Base-by-base conservation (phyloP, 2,888 invertebrate genomes). In the Harpalus rubripes region DNA sequence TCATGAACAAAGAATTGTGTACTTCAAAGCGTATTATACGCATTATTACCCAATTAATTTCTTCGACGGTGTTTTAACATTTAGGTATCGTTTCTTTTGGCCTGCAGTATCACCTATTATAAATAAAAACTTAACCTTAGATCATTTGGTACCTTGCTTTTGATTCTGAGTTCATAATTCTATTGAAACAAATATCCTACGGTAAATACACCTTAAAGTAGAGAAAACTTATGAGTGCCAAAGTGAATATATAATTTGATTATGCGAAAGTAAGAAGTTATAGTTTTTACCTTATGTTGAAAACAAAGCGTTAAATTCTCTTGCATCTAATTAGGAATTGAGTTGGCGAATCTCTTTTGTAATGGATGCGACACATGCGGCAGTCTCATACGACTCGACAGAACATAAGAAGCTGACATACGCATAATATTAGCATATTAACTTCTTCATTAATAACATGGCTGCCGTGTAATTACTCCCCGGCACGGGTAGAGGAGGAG, bases 391-490 rank as follows among this genome's bases (percentile, higher is more conserved):
- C 8, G 58, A 16, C 56, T 22, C 52, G 26, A 52, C 44, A 52
- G 6, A 32, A 52, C 44, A 58, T 59, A 59, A 58, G 59, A 63
- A 52, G 76, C 84, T 84, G 84, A 84, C 84, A 65, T 84, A 84
- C 84, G 84, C 84, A 84, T 84, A 84, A 84, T 84, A 84, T 84
- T 84, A 78, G 78, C 84, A 84, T 84, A 84, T 84, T 84, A 84
- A 84, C 78, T 84, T 84, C 84, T 84, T 84, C 78, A 65, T 84
- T 84, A 84, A 84, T 84, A 84, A 78, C 65, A 78, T 78, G 78
- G 78, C 78, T 84, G 63, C 78, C 84, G 84, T 84, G 78, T 84
- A 84, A 84, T 84, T 84, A 84, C 78, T 12, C 10, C 44, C 2
- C 44, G 12, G 44, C 44, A 52, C 44, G 44, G 44, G 2, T 12